Evolutionary conservation across 2,888 invertebrate genomes (phyloP), one percentile per base, ranked within the genome.

Genomic region (Fragum fragum): DNA sequence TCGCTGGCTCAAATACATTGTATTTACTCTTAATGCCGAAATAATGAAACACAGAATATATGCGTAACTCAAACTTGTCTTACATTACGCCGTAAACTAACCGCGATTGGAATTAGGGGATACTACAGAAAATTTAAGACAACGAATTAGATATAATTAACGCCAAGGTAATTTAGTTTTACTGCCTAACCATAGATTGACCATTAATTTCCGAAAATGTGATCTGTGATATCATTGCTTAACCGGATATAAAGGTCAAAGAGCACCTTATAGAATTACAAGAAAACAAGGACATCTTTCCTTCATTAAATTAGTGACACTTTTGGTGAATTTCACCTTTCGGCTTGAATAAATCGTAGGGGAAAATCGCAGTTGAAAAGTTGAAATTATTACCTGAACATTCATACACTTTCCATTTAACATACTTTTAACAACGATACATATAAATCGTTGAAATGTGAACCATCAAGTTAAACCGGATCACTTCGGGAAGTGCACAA

Each of bases 181-280:
- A 47, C 47, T 47, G 14, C 47, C 47, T 47, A 9, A 47, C 5
- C 18, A 47, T 9, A 14, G 47, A 14, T 9, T 47, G 47, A n/a
- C n/a, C 47, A 47, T 47, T 47, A 47, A 47, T 47, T 47, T 47
- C 14, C 5, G 47, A 47, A 47, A 47, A 57, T 26, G 14, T 26
- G 57, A 57, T 26, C 57, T 21, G 57, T 21, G 26, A n/a, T 21
- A 26, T 23, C 57, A 66, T 39, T 36, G 39, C 42, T 66, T 11
- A 66, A 66, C 66, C 66, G 66, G 66, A 66, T 42, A 42, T 66
- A n/a, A 23, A 42, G 66, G 66, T 66, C 66, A 66, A 66, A 66
- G 66, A 3, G 11, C 42, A 39, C 21, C 1, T 6, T 66, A 42
- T 42, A 32, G 21, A 39, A 66, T 66, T 66, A 66, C 66, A 42